Evolutionary conservation across 2,888 invertebrate species (phyloP).

Genomic region (Ormyrus labotus): DNA sequence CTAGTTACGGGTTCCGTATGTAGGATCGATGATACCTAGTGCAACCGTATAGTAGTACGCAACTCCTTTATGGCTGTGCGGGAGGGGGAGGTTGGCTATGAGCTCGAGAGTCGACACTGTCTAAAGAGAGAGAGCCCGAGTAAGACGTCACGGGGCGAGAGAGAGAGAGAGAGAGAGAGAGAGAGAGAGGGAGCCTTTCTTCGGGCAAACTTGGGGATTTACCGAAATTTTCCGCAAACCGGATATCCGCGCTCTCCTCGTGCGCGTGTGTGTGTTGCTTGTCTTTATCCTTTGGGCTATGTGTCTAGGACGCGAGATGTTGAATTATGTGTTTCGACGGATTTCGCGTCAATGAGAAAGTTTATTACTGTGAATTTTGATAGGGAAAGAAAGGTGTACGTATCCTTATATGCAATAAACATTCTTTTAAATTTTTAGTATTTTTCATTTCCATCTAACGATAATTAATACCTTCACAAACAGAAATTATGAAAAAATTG

Average conservation of each 20-base stretch:
- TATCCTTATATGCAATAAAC: no score
- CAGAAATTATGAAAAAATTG: no score
- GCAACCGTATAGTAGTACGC: conserved; percentile 11
- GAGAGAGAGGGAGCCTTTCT: conserved; percentile 26
- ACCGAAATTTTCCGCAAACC: conserved; percentile 40
- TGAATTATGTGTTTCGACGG: not conserved
- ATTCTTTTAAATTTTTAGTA: no score
- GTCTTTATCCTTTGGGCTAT: conserved; percentile 4
- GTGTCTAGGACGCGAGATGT: conserved; percentile 4
- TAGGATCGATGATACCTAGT: conserved; percentile 42
- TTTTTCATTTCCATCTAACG: no score
- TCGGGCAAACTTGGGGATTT: conserved; percentile 53
- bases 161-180: not conserved
- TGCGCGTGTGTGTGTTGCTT: not conserved
- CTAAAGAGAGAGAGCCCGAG: not conserved
- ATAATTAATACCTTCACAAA: no score
- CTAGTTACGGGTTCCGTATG: conserved; percentile 65
- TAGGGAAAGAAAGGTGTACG: no score
- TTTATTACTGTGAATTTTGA: no score
- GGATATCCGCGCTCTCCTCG: conserved; percentile 38
- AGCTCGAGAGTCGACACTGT: conserved; percentile 7
- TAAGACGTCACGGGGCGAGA: not conserved
- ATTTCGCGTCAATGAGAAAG: no score
- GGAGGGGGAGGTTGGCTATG: not conserved
- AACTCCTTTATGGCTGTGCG: conserved; percentile 25